Base-by-base conservation (phyloP, 2,797 vertebrate species). In the Hapalemur alaotrensis region DNA sequence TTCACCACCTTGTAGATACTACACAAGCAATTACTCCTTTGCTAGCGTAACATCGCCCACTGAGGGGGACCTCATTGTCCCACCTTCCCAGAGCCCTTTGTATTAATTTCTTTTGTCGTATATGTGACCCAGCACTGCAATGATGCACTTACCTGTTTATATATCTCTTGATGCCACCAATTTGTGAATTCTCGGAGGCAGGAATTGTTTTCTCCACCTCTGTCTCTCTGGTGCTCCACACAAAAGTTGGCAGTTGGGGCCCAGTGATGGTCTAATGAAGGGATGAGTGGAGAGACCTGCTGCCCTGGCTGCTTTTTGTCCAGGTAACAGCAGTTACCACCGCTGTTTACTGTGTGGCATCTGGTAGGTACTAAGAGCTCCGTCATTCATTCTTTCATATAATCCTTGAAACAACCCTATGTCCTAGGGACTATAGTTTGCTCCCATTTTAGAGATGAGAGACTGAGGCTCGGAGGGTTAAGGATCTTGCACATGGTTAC, bases 381-480 rank as follows among this genome's bases (percentile, higher is more conserved):
- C 59, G 92, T 59, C 50, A 4, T 78, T 38, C 9, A 20, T 75
- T 83, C 28, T 76, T 70, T 81, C 28, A 12, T 46, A 12, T 43
- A 78, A 94, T 54, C 14, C 79, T 89, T 69, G 25, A 48, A 57
- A 67, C 23, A 70, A 50, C 10, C 10, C 32, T 35, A 1, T 59
- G 59, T 79, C 76, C 28, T 25, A 85, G 63, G 12, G 43, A 52
- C 54, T 73, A 17, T 73, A 43, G 69, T 50, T 69, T 79, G 35
- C 46, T n/a, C 30, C 54, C 69, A 83, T 83, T 95, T 96, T 70
- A 80, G 75, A 88, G 80, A 38, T 73, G 79, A 94, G 63, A 89
- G 70, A 70, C 57, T 20, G 85, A 96, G 80, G 76, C 41, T 91
- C 35, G 22, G 41, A 69, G 67, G 25, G 30, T 81, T 67, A 70